phyloP scores from a whole-genome alignment of 1,140 invertebrate genomes.

The Temnothorax curvispinosus region DNA sequence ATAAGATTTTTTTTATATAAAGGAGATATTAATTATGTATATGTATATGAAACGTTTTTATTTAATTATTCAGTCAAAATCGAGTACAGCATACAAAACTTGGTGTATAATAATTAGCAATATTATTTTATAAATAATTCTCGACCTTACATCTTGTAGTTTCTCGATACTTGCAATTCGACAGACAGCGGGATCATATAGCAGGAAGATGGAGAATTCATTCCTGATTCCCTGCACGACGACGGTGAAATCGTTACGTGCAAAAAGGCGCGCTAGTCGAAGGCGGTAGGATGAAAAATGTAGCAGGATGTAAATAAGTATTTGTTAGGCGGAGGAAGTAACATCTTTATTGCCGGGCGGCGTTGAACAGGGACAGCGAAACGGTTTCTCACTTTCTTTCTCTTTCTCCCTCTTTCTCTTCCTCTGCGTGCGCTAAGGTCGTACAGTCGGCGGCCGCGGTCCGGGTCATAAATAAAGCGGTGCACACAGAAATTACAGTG shows the following conservation, averaged over 20 bases:
- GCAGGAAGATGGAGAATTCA: background rate
- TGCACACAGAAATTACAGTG: constrained; percentile 65
- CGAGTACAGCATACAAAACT: background rate
- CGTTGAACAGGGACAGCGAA: background rate
- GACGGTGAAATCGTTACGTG: constrained; percentile 14
- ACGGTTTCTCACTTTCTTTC: background rate
- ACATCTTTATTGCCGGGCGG: constrained; percentile 61
- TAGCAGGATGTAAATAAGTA: constrained; percentile 67
- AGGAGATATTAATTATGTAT: background rate
- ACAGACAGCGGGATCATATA: background rate
- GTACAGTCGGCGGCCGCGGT: constrained; percentile 28
- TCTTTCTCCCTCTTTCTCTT: background rate
- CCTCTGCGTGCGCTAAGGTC: constrained; percentile 42
- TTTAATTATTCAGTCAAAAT: background rate
- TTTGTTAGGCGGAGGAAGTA: constrained; percentile 46
- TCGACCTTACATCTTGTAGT: background rate
- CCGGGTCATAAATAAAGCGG: constrained; percentile 65
- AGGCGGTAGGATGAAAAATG: constrained; percentile 55
- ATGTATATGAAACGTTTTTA: background rate
- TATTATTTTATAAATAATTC: background rate
- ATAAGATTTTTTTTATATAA: background rate
- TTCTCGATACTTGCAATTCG: background rate
- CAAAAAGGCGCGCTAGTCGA: constrained; percentile 29
- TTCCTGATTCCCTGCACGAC: constrained; percentile 19
- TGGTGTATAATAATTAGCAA: background rate